These are phyloP conservation scores for Sebastes diploproa DNA, from an alignment of 2,797 vertebrate genomes.

Conservation along the genomic window DNA sequence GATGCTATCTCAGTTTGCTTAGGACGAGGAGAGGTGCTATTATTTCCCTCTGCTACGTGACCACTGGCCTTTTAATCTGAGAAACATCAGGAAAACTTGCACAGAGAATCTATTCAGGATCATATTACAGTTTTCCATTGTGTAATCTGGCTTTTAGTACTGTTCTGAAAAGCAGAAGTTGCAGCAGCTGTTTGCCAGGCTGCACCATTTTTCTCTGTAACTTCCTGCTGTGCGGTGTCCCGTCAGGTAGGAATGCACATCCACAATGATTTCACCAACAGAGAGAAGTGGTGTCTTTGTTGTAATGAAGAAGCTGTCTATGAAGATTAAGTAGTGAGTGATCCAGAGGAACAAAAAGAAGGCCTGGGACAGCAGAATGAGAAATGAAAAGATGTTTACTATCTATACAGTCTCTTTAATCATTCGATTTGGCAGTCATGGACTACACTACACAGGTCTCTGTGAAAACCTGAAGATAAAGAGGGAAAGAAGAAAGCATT, in stretches of 20 bases:
- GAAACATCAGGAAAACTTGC: background rate
- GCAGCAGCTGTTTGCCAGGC: background rate
- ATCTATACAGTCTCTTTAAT: conserved; percentile 42
- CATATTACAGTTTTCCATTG: background rate
- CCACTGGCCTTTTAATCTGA: conserved; percentile 3
- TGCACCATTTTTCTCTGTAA: background rate
- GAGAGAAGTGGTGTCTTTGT: conserved; percentile 10
- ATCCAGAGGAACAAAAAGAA: conserved; percentile 9
- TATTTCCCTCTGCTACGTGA: background rate
- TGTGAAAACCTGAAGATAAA: conserved; percentile 27
- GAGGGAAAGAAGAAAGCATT: conserved; percentile 13
- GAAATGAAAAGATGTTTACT: conserved; percentile 51
- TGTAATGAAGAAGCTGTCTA: conserved; percentile 44
- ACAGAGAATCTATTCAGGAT: background rate
- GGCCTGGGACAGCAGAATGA: conserved; percentile 2
- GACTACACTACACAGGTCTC: conserved; percentile 8
- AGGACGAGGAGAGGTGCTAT: background rate
- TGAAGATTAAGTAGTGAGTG: conserved; percentile 39
- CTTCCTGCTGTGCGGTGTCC: conserved; percentile 3
- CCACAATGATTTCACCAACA: background rate
- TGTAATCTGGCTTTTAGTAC: background rate
- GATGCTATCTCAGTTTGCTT: conserved; percentile 3
- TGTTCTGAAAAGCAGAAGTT: background rate
- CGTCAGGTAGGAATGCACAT: conserved; percentile 4
- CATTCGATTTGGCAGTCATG: conserved; percentile 30